Base-by-base conservation (phyloP, 1,140 invertebrate genomes). In the Chrysomallon squamiferum region DNA sequence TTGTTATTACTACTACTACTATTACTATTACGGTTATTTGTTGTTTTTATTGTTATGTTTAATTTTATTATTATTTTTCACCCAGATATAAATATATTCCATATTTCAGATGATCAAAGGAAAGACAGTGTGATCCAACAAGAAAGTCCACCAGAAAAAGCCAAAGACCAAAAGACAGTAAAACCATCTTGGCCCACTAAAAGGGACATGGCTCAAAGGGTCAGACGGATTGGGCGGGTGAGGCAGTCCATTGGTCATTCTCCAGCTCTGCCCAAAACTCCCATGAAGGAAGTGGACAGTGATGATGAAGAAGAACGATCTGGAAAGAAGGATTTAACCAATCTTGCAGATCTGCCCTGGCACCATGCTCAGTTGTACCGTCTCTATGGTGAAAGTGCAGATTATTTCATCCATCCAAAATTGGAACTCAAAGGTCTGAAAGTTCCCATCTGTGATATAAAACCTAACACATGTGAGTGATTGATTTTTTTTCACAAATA, bases 391-490 rank as follows among this genome's bases (percentile, higher is more conserved):
- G 50, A 54, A 27, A 22, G 25, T 15, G 50, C 50, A 20, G 50
- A 54, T 13, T 54, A 54, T 27, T 54, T 54, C 50, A 54, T 54
- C n/a, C 50, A 54, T 11, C 50, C 50, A 4, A 54, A 54, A 27
- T 18, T 54, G 22, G 50, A 54, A 22, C 50, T 22, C n/a, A 54
- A 54, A 22, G 22, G 22, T 5, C 5, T 7, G 6, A 38, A 38
- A 38, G 6, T 15, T 15, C 15, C 15, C 35, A 38, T 5, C 35
- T 15, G 6, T 15, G 15, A 38, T 7, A 5, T 38, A 15, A 38
- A 38, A 15, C 6, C 35, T 15, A 38, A 15, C 15, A 38, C 15
- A 38, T 5, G 35, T 38, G 35, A 38, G 35, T 38, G 5, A 38
- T 15, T 15, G 5, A 38, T 38, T 38, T 7, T 38, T 38, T 38